A percentile compares a stretch with the other conserved stretches of the same genome.
Evolutionary conservation across 2,113 vertebrate genomes (phyloP).

Genomic region (Odontophorus gujanensis): DNA sequence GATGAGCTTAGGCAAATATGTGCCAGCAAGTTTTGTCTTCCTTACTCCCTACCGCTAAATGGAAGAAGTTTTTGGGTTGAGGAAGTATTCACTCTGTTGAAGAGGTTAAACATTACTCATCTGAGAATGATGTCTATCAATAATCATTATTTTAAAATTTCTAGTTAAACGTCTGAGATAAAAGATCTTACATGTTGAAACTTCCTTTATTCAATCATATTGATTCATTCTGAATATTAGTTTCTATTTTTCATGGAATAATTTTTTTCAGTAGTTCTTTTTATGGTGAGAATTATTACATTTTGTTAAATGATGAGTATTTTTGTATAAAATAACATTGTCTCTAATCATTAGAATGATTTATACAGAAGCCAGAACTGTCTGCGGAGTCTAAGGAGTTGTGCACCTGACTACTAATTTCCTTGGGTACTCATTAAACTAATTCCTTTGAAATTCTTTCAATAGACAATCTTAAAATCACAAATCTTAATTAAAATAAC

Average conservation of each 20-base stretch:
- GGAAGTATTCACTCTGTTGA: not conserved
- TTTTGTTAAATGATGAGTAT: not conserved
- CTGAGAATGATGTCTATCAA: not conserved
- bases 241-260: not conserved
- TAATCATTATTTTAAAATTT: not conserved
- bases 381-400: not conserved
- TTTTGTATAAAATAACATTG: not conserved
- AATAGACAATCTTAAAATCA: slow-evolving; percentile 46
- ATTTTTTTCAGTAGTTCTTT: not conserved
- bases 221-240: not conserved
- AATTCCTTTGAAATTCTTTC: slow-evolving; percentile 42
- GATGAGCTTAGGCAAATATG: not conserved
- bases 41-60: not conserved
- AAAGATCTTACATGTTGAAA: not conserved
- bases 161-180: not conserved
- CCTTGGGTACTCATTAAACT: slow-evolving; percentile 19
- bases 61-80: not conserved
- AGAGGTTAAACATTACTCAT: not conserved
- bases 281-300: not conserved
- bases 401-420: not conserved
- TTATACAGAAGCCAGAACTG: not conserved
- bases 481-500: slow-evolving; percentile 44
- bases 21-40: not conserved
- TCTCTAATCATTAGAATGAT: not conserved
- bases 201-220: not conserved